Evolutionary conservation across 1,140 invertebrate genomes (phyloP).

Genomic region (Cherax quadricarinatus): DNA sequence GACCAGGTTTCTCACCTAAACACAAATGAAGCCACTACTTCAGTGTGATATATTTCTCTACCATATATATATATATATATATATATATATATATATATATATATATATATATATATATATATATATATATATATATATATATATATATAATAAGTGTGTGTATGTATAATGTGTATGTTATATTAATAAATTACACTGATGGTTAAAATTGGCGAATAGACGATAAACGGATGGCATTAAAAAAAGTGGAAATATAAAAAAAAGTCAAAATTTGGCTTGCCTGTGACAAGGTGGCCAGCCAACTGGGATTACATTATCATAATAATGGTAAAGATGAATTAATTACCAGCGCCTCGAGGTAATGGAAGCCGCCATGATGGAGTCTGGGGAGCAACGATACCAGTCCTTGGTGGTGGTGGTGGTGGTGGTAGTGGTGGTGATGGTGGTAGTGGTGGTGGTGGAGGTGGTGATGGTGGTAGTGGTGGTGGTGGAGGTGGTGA

Average conservation of each 20-base stretch:
- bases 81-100: too few relatives aligned
- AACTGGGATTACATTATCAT: background rate
- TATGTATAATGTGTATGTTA: background rate
- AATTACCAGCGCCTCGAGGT: background rate
- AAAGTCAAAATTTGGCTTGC: background rate
- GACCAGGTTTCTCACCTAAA: too few relatives aligned
- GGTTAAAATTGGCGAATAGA: background rate
- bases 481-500: too few relatives aligned
- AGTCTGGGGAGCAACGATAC: background rate
- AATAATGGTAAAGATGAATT: slow-evolving; percentile 17
- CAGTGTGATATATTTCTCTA: too few relatives aligned
- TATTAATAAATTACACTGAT: background rate
- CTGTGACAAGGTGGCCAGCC: background rate
- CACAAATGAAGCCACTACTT: too few relatives aligned
- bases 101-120: too few relatives aligned
- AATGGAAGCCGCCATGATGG: background rate
- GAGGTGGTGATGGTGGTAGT: too few relatives aligned
- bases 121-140: background rate
- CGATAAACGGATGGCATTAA: background rate
- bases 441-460: too few relatives aligned
- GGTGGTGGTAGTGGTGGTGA: too few relatives aligned
- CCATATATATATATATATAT: too few relatives aligned
- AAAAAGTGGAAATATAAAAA: background rate
- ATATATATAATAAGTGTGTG: background rate
- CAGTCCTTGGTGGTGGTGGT: background rate